Evolutionary conservation across 2,797 vertebrate genomes (phyloP).

Genomic region (Siniperca scherzeri): DNA sequence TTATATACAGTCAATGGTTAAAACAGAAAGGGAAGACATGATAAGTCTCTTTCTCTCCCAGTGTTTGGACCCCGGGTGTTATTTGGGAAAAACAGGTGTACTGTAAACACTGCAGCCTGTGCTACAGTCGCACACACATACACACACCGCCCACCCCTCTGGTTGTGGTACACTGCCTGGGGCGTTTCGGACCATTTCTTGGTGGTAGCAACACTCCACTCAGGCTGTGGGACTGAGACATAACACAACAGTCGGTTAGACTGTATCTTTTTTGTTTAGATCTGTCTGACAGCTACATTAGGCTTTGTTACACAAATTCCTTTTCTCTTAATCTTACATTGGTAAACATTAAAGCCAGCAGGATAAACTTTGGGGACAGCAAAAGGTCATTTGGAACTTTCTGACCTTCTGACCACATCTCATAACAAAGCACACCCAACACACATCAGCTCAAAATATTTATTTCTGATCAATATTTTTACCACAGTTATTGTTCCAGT

Average conservation of each 20-base stretch:
- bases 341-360: slow-evolving; percentile 15
- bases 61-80: slow-evolving; percentile 39
- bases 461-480: slow-evolving; percentile 26
- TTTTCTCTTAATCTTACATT: slow-evolving; percentile 45
- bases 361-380: slow-evolving; percentile 19
- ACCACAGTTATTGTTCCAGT: slow-evolving; percentile 20
- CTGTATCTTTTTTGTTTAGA: slow-evolving; percentile 73
- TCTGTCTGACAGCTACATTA: slow-evolving; percentile 70
- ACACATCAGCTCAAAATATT: slow-evolving; percentile 38
- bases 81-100: slow-evolving; percentile 64
- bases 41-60: slow-evolving; percentile 29
- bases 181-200: slow-evolving; percentile 78
- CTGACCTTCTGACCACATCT: slow-evolving; percentile 25
- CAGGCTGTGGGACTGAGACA: slow-evolving; percentile 76
- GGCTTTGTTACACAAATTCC: slow-evolving; percentile 5
- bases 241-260: slow-evolving; percentile 75
- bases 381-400: slow-evolving; percentile 30
- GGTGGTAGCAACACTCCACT: slow-evolving; percentile 64
- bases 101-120: slow-evolving; percentile 65
- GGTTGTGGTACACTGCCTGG: slow-evolving; percentile 56
- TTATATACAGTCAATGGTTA: background rate
- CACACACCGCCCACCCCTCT: slow-evolving; percentile 47
- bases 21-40: slow-evolving; percentile 43
- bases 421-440: slow-evolving; percentile 32
- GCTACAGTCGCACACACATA: slow-evolving; percentile 41